Evolutionary conservation across 2,113 vertebrate species (phyloP).

Genomic region (Onychostruthus taczanowskii): DNA sequence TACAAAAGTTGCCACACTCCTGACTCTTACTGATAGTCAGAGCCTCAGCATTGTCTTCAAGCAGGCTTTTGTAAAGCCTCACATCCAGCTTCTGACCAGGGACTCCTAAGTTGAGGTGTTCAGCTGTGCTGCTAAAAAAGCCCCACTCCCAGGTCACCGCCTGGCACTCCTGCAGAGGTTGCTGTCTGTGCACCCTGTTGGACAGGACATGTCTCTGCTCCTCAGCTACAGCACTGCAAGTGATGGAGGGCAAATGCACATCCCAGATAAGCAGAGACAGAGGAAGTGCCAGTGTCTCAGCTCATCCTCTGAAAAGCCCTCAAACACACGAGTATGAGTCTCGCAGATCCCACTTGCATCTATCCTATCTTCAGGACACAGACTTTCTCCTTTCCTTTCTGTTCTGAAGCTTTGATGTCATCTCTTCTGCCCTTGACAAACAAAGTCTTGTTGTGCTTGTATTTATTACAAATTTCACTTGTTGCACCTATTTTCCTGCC

Average conservation of each 20-base stretch:
- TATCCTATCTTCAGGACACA: background rate
- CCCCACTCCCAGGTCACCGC: background rate
- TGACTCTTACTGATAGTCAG: background rate
- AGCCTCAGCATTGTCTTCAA: background rate
- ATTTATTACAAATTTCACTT: background rate
- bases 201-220: background rate
- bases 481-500: background rate
- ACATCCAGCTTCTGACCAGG: background rate
- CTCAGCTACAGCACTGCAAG: background rate
- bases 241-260: background rate
- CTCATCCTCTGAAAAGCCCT: background rate
- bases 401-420: background rate
- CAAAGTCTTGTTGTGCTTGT: background rate
- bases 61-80: background rate
- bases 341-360: background rate
- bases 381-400: background rate
- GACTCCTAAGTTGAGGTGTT: background rate
- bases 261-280: background rate
- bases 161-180: background rate
- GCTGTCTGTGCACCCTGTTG: background rate
- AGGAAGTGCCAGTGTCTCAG: background rate
- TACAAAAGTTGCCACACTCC: background rate
- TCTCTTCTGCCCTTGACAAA: background rate
- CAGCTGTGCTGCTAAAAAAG: background rate
- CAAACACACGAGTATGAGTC: background rate